Evolutionary conservation across 2,888 invertebrate species (phyloP), one percentile per base, ranked within the genome.

Genomic region (Troglohyphantes excavatus): DNA sequence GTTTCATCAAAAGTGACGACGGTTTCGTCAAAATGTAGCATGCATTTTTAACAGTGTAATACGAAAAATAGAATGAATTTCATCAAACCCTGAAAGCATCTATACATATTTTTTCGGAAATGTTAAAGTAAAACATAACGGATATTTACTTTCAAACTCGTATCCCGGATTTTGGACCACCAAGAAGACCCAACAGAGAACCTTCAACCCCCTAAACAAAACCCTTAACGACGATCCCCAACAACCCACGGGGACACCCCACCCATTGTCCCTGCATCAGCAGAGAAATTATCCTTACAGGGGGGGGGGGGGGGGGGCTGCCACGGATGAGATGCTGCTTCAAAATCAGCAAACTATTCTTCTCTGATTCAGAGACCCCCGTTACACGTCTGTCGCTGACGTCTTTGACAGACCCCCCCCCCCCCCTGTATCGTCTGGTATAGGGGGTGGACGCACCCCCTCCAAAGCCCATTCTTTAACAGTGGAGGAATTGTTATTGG

Each of bases 271-370:
- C 73, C 29, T n/a, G 53, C 68, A 29, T 46, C 81, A 68, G 23
- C 23, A 33, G 81, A 27, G 81, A 78, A 78, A 78, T 78, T 65
- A 46, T 27, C 17, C 46, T 21, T 5, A 29, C 68, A 29, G 9
- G 26, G 27, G 43, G n/a, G 27, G 53, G 53, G 46, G 68, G 46
- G 73, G 78, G 43, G 75, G 79, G 53, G 67, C n/a, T 17, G 9
- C 19, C 26, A 29, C 53, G 68, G 75, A 21, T 75, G 65, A 53
- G 63, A 29, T 29, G 26, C 27, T 68, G n/a, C 29, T 46, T 86
- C 85, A 46, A 84, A 86, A 78, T 76, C 85, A 85, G 78, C 70
- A 68, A 78, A 86, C 85, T 67, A 78, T 86, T 86, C 85, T 78
- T 78, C 85, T 33, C 33, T 39, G 26, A 75, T 84, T 75, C 84